Conservation (phyloP, 2,797 vertebrate genomes). For the Acipenser transmontanus region DNA sequence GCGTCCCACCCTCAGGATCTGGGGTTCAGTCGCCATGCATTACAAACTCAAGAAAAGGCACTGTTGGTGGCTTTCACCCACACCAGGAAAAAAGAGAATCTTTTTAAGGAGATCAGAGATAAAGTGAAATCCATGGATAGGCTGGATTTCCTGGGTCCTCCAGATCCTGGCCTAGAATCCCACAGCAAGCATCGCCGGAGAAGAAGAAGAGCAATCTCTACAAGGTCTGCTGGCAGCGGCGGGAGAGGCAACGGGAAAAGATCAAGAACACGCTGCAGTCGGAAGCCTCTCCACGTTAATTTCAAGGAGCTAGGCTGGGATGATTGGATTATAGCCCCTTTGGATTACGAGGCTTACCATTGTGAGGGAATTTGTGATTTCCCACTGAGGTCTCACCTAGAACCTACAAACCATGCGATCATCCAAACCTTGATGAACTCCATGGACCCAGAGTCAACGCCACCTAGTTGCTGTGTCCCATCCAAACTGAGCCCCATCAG, state of each 20-base stretch:
- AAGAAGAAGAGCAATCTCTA: conserved; percentile 42
- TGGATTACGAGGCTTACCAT: conserved; percentile 79
- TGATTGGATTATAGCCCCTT: conserved; percentile 79
- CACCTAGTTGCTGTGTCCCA: conserved; percentile 78
- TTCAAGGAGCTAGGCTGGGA: conserved; percentile 84
- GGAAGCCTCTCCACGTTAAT: conserved; percentile 72
- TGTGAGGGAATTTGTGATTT: conserved; percentile 79
- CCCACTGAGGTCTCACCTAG: conserved; percentile 73
- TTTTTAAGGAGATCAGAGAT: conserved; percentile 71
- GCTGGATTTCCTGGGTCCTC: conserved; percentile 32
- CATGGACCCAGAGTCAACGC: conserved; percentile 74
- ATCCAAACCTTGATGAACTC: conserved; percentile 83
- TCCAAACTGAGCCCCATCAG: conserved; percentile 79
- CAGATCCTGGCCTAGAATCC: conserved; percentile 29
- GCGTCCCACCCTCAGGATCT: conserved; percentile 41
- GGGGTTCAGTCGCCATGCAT: conserved; percentile 48
- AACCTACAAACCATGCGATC: conserved; percentile 82
- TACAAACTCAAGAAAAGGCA: conserved; percentile 52
- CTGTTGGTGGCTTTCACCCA: conserved; percentile 68
- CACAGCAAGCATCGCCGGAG: conserved; percentile 44
- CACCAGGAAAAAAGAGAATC: conserved; percentile 61
- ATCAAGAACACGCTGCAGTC: conserved; percentile 62
- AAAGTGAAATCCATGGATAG: conserved; percentile 52
- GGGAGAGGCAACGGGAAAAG: conserved; percentile 43
- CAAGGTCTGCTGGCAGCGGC: conserved; percentile 36